Conservation (phyloP, 1,140 invertebrate species). For the Pseudomyrmex cubaensis region DNA sequence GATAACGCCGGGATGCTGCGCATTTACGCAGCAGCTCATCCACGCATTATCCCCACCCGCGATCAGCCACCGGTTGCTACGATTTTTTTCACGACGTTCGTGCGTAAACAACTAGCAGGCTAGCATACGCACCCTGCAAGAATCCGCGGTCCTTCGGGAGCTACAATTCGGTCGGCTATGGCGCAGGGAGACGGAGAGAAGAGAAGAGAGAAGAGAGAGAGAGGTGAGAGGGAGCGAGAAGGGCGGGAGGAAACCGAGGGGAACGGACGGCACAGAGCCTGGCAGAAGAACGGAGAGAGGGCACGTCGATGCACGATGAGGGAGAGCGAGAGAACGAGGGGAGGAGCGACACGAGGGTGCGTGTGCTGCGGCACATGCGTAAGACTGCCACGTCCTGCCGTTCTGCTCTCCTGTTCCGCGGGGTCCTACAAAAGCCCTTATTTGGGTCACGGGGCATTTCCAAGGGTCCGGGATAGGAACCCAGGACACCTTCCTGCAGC, state of each 20-base stretch:
- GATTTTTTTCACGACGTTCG: slow-evolving; percentile 76
- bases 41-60: slow-evolving; percentile 41
- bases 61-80: slow-evolving; percentile 32
- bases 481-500: slow-evolving; percentile 67
- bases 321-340: slow-evolving; percentile 18
- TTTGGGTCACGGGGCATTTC: slow-evolving; percentile 82
- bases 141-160: slow-evolving; percentile 70
- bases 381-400: slow-evolving; percentile 55
- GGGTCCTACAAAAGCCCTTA: slow-evolving; percentile 85
- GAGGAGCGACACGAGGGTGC: slow-evolving; percentile 52
- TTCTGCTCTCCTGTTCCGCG: slow-evolving; percentile 81
- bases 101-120: slow-evolving; percentile 85
- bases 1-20: slow-evolving; percentile 1
- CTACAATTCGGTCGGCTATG: slow-evolving; percentile 59
- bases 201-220: slow-evolving; percentile 6
- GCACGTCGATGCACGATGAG: slow-evolving; percentile 6
- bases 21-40: slow-evolving; percentile 13
- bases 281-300: slow-evolving; percentile 43
- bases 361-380: slow-evolving; percentile 68
- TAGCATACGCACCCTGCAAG: slow-evolving; percentile 79
- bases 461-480: slow-evolving; percentile 57
- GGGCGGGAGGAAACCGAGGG: neutral
- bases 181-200: slow-evolving; percentile 23
- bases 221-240: neutral
- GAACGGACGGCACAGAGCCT: slow-evolving; percentile 25